A percentile compares a stretch with the other conserved stretches of the same genome.
These are phyloP conservation scores for Microctonus aethiopoides DNA, from an alignment of 2,888 invertebrate species.

Conservation along the genomic window DNA sequence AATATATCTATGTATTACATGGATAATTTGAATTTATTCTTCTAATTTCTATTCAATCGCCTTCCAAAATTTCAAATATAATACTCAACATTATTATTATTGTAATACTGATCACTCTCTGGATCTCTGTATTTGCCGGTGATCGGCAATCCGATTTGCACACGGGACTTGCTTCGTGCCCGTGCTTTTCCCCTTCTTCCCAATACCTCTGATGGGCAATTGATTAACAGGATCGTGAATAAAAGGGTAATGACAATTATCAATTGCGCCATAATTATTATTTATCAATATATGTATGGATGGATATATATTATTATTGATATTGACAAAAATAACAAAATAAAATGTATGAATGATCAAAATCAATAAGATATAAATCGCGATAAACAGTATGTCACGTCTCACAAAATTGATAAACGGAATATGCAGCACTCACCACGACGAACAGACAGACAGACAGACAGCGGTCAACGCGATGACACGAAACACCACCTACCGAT, in stretches of 20 bases:
- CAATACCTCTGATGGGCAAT: constrained; percentile 54
- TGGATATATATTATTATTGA: neutral
- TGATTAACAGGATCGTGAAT: constrained; percentile 58
- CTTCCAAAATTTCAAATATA: neutral
- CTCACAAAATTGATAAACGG: constrained; percentile 28
- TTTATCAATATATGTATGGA: neutral
- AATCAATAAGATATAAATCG: neutral
- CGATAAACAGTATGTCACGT: neutral
- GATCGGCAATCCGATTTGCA: constrained; percentile 87
- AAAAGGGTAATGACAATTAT: constrained; percentile 46
- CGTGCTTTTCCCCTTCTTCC: constrained; percentile 79
- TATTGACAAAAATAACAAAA: neutral
- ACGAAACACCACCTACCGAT: constrained; percentile 63
- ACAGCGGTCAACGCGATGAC: constrained; percentile 56
- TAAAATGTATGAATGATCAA: neutral
- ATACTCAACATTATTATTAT: constrained; percentile 85
- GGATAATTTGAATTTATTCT: constrained; percentile 20
- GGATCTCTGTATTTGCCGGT: constrained; percentile 91
- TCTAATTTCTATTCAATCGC: neutral
- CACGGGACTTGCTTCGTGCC: constrained; percentile 81
- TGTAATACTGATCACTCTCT: constrained; percentile 91
- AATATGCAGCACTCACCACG: constrained; percentile 40
- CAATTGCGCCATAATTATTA: constrained; percentile 49
- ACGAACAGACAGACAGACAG: constrained; percentile 52
- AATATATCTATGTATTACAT: constrained; percentile 35